Conservation (phyloP, 2,888 invertebrate genomes). For the Dioctria linearis region DNA sequence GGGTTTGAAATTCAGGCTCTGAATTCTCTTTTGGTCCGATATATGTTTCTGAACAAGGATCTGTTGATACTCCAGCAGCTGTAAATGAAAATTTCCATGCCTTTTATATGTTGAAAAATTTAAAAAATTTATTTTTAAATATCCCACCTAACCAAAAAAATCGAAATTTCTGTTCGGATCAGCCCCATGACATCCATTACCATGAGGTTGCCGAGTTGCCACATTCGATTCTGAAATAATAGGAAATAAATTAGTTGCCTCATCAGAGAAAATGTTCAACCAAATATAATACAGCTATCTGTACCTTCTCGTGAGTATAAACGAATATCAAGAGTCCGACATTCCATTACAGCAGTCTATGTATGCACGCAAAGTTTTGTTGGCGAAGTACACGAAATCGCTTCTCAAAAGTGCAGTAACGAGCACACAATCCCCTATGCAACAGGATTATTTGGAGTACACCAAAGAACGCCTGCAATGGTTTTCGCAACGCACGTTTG, state of each 20-base stretch:
- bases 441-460: no score
- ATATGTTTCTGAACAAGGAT: constrained; percentile 70
- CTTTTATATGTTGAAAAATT: not conserved
- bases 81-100: not conserved
- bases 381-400: no score
- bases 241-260: no score
- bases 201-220: constrained; percentile 75
- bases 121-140: constrained; percentile 55
- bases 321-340: no score
- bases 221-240: constrained; percentile 73
- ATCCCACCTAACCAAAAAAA: constrained; percentile 66
- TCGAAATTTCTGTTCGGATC: constrained; percentile 69
- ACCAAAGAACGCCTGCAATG: no score
- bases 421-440: no score
- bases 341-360: no score
- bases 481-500: no score
- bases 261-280: not conserved
- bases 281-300: no score
- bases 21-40: constrained; percentile 75
- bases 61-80: constrained; percentile 72
- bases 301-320: constrained; percentile 77
- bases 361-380: no score
- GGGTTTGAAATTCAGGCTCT: constrained; percentile 73
- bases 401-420: no score
- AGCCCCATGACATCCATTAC: constrained; percentile 67